A percentile compares a stretch with the other conserved stretches of the same genome.
Conservation (phyloP, 2,113 vertebrate genomes). For the Alexandromys fortis region DNA sequence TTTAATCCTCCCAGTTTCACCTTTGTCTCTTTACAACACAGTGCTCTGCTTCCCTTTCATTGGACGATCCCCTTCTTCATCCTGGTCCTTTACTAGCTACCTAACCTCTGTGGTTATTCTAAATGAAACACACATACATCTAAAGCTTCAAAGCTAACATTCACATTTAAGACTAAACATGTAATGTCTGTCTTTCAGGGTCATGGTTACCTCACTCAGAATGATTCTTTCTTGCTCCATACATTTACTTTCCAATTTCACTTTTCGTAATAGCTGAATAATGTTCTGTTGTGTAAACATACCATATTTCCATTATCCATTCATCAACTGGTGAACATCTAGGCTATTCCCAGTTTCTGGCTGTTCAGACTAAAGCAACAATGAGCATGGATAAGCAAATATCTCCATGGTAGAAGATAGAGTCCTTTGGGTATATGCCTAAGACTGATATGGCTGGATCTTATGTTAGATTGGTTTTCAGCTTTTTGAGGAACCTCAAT, state of each 20-base stretch:
- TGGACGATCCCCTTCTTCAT: neutral
- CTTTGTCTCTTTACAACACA: neutral
- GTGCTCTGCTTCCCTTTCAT: neutral
- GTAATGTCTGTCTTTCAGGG: neutral
- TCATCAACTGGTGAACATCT: neutral
- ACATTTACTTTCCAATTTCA: neutral
- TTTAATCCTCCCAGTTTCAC: neutral
- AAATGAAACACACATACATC: neutral
- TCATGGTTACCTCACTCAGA: neutral
- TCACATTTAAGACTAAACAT: neutral
- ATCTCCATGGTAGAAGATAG: neutral
- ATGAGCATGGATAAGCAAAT: neutral
- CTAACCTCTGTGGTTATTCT: neutral
- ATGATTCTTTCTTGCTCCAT: neutral
- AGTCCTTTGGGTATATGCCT: neutral
- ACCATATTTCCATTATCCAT: neutral
- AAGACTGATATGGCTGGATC: neutral
- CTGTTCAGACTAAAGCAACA: neutral
- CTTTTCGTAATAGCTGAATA: neutral
- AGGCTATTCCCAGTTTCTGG: neutral
- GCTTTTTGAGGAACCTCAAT: neutral
- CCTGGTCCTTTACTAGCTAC: neutral
- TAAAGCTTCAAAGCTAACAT: neutral
- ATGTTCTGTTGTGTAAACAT: neutral
- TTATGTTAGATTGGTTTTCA: neutral